phyloP scores from a whole-genome alignment of 2,797 vertebrate genomes.

The Molossus alvarezi region DNA sequence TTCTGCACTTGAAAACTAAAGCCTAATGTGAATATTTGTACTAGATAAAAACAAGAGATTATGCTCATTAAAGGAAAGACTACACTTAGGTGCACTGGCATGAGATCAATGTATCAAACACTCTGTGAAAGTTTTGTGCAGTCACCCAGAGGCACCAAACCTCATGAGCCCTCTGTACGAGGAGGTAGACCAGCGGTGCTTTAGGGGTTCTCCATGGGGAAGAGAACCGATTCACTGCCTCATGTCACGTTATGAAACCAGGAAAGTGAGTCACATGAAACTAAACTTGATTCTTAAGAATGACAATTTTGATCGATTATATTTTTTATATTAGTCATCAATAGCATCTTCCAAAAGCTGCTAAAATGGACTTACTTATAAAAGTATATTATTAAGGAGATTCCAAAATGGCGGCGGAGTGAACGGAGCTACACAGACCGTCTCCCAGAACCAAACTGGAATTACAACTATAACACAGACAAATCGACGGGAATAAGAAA shows the following conservation, averaged over 20 bases:
- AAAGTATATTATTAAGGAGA: conserved; percentile 26
- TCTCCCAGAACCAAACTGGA: too few relatives aligned
- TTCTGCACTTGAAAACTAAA: not conserved
- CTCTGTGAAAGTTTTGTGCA: conserved; percentile 28
- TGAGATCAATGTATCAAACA: conserved; percentile 10
- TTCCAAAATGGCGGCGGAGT: too few relatives aligned
- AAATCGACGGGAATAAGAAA: too few relatives aligned
- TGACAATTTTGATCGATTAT: conserved; percentile 25
- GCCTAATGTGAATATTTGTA: conserved; percentile 17
- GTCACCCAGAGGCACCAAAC: not conserved
- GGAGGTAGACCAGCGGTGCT: not conserved
- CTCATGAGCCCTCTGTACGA: not conserved
- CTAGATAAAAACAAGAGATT: conserved; percentile 29
- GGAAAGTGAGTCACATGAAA: conserved; percentile 1
- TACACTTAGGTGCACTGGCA: not conserved
- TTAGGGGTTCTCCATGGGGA: not conserved
- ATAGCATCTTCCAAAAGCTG: conserved; percentile 65
- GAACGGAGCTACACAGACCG: too few relatives aligned
- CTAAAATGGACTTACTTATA: not conserved
- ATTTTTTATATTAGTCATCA: conserved; percentile 51
- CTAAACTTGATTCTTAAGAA: conserved; percentile 61
- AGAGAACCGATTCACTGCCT: not conserved
- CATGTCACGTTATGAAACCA: conserved; percentile 3
- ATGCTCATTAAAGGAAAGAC: conserved; percentile 40
- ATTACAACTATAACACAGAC: too few relatives aligned